Base-by-base conservation (phyloP, 2,888 invertebrate species). In the Agrotis clavis region DNA sequence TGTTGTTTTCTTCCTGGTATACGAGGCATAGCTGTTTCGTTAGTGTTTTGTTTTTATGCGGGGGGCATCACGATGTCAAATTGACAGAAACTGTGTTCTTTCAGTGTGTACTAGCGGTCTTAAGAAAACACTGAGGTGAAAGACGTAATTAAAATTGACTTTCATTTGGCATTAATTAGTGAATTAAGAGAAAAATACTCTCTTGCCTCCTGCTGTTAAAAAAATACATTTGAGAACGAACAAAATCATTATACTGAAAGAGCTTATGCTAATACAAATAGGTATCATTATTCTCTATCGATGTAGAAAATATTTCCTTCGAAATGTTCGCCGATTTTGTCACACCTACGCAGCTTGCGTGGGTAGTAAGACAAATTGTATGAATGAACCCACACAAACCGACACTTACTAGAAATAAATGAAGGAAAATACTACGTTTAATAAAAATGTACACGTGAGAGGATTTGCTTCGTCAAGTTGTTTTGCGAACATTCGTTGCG, bases 381-480 rank as follows among this genome's bases (percentile, higher is more conserved):
- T 25, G 56, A 71, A 77, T 77, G 30, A 69, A 25, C 18, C 59
- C 47, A 76, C 68, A 13, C 77, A 21, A 69, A 18, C 18, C 59
- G 35, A 76, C 68, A 13, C 77, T 41, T 35, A 35, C 14, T 18
- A 25, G 14, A 48, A 25, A 73, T 16, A 53, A 53, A 53, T 53
- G 16, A 47, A 75, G 51, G 2, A 66, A 76, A 35, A 19, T 35
- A 66, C 19, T 7, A 67, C 21, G 16, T 77, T 59, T 35, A 6
- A 45, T 35, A 6, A 45, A 54, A 57, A 57, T 35, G 13, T n/a
- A 11, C 35, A n/a, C n/a, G 57, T n/a, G n/a, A 35, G n/a, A 35
- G 30, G n/a, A 57, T 35, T 35, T 57, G 6, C 57, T 13, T 41
- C 41, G 41, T 41, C 7, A 7, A 35, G 1, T 11, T 11, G 41